phyloP scores from a whole-genome alignment of 2,888 invertebrate species.

The Chalcosyrphus nemorum region DNA sequence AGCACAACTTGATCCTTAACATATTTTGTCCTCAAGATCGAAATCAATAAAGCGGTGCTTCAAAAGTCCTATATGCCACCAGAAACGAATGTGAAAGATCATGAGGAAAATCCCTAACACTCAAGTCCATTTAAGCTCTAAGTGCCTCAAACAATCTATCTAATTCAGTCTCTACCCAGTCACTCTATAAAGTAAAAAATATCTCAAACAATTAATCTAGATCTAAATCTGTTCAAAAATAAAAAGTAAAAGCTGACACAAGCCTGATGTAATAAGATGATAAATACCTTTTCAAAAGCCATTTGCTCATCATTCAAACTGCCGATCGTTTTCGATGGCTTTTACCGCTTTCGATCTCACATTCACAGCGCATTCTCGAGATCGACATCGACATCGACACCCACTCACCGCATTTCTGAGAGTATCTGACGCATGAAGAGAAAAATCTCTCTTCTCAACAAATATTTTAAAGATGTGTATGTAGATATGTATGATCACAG shows the following conservation, averaged over 20 bases:
- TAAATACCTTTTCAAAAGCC: conserved; percentile 7
- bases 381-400: not conserved
- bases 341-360: conserved; percentile 16
- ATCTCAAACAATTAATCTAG: not conserved
- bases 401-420: not conserved
- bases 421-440: conserved; percentile 14
- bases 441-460: not conserved
- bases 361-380: not conserved
- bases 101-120: too few relatives aligned
- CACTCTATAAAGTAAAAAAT: not conserved
- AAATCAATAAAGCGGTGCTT: too few relatives aligned
- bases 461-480: too few relatives aligned
- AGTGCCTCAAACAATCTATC: too few relatives aligned
- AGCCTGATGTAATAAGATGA: conserved; percentile 11
- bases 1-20: too few relatives aligned
- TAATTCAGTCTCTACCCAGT: not conserved
- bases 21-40: too few relatives aligned
- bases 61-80: too few relatives aligned
- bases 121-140: too few relatives aligned
- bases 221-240: not conserved
- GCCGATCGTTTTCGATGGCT: not conserved
- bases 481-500: not conserved
- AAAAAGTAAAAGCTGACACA: conserved; percentile 30
- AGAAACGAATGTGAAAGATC: too few relatives aligned
- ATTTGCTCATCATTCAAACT: conserved; percentile 38